phyloP scores from a whole-genome alignment of 2,113 vertebrate genomes.

The Physeter macrocephalus region DNA sequence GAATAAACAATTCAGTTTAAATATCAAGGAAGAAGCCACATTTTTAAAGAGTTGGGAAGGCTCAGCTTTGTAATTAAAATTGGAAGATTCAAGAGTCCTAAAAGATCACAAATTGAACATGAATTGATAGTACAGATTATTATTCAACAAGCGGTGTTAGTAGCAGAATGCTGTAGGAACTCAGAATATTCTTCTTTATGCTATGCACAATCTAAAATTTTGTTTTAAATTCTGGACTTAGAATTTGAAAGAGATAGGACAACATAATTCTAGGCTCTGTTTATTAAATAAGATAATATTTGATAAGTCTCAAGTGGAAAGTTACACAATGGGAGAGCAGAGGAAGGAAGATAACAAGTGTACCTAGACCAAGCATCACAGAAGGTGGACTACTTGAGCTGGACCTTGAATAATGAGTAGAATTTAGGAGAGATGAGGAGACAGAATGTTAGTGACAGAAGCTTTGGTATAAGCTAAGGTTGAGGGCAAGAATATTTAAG shows the following conservation, averaged over 20 bases:
- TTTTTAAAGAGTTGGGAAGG: not conserved
- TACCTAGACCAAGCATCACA: not conserved
- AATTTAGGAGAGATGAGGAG: not conserved
- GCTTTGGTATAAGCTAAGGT: not conserved
- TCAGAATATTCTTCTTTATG: not conserved
- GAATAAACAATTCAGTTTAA: slow-evolving; percentile 10
- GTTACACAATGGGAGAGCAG: not conserved
- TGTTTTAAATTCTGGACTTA: not conserved
- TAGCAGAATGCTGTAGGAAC: not conserved
- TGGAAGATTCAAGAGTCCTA: not conserved
- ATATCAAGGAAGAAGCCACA: not conserved
- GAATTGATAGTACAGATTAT: not conserved
- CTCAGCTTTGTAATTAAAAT: not conserved
- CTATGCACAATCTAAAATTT: not conserved
- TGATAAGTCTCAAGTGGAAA: not conserved
- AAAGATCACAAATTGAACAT: not conserved
- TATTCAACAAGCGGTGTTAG: not conserved
- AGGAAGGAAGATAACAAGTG: not conserved
- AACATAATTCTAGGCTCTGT: not conserved
- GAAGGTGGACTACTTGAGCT: not conserved
- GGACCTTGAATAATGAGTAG: not conserved
- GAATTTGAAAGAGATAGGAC: not conserved
- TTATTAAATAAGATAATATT: not conserved
- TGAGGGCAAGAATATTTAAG: not conserved
- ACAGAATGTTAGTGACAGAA: not conserved